Base-by-base conservation (phyloP, 30 jellyfish, hydroid and myxozoan genomes). In the Hydra vulgaris region DNA sequence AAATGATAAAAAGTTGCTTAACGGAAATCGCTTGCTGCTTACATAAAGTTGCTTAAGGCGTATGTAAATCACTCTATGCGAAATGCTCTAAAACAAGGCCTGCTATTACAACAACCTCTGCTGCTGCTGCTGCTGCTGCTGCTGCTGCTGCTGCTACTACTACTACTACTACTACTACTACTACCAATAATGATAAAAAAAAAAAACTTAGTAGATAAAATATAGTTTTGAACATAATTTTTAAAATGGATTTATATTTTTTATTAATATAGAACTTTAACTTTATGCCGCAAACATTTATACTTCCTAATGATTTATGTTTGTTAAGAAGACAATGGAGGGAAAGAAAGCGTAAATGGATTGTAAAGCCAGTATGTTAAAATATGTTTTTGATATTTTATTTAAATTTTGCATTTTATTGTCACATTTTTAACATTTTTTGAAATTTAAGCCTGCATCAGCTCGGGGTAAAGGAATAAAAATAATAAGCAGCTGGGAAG, bases 391-490 rank as follows among this genome's bases (percentile, higher is more conserved):
- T 8, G 4, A 5, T 22, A 7, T 73, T 73, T 73, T 73, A 73
- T n/a, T 7, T n/a, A 8, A 19, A 26, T 3, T 4, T 22, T 73
- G 70, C n/a, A 23, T 73, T 23, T 23, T 19, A 73, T 23, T 22
- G 8, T 21, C 27, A 23, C 27, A 21, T 1, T 3, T 1, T 1
- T 3, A 23, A 69, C 15, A 1, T 23, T 69, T 69, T 69, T 21
- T 69, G 8, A 5, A 5, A 1, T 82, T 82, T 1, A 22, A 83
- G 90, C 90, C 90, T 25, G 90, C 90, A 7, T 83, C 90, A 17
- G 90, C 90, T 5, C 76, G 90, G 66, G 90, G 90, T 18, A 27
- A 27, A 18, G 90, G 90, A n/a, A 83, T 83, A 1, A 75, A 76
- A 83, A 89, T 83, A 17, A 76, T 83, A 1, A 56, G 71, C 70